Base-by-base conservation (phyloP, 2,888 invertebrate species). In the Hypsopygia costalis region DNA sequence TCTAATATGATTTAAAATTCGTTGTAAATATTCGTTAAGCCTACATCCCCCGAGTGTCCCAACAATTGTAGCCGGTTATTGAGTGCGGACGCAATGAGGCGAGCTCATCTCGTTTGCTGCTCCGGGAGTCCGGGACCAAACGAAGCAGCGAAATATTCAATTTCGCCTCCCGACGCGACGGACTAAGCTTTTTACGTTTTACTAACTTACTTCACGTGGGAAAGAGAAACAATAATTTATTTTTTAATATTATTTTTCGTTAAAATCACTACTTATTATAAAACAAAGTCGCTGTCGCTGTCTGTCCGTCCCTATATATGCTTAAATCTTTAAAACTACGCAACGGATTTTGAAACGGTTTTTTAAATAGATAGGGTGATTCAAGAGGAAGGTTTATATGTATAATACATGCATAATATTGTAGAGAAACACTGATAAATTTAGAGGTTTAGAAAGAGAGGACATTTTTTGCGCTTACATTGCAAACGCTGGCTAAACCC, bases 21-120 rank as follows among this genome's bases (percentile, higher is more conserved):
- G 31, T 11, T 31, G 12, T 38, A 33, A 39, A 39, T 33, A 37
- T 16, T 11, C 28, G 28, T 12, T 6, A 6, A 8, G 6, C 8
- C 10, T 4, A 8, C 25, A 10, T 39, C 39, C 39, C 33, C 10
- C 9, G 39, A 10, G 39, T 3, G 30, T 10, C 31, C 31, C 31
- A 25, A 28, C 39, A 41, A 40, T 36, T 37, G 42, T 40, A 34
- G 33, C 44, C 41, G 35, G 33, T 25, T 39, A 46, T 42, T 40
- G 42, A 46, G 42, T 39, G 33, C 25, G 28, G 27, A 31, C 11
- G 42, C 46, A 46, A 40, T 46, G 43, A 43, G 38, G 37, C 46
- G 40, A 28, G 38, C 32, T 43, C 43, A 43, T 46, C 43, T 46
- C 43, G 40, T 41, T 43, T 21, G 34, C 25, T 33, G 43, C 34